These are phyloP conservation scores for Drosophila mettleri DNA, from an alignment of 2,888 invertebrate species.

Conservation along the genomic window DNA sequence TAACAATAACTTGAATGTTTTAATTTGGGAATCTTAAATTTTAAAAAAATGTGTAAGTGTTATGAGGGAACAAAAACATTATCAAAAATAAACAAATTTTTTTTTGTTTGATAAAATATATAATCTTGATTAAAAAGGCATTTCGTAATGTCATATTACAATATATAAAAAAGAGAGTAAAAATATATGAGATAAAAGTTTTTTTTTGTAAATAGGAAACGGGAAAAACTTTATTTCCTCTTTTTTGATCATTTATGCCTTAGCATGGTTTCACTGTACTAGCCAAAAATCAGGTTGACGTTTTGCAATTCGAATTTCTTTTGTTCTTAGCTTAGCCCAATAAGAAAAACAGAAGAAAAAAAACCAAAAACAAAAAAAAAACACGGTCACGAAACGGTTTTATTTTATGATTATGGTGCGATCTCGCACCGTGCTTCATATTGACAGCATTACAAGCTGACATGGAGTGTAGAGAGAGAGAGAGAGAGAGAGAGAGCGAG, in stretches of 20 bases:
- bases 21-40: constrained; percentile 10
- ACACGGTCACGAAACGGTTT: constrained; percentile 55
- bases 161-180: not conserved
- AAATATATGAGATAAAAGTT: not conserved
- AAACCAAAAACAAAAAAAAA: constrained; percentile 18
- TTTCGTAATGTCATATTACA: constrained; percentile 12
- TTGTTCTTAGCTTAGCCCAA: constrained; percentile 22
- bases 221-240: too few relatives aligned
- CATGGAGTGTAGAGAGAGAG: too few relatives aligned
- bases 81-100: constrained; percentile 6
- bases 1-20: constrained; percentile 5
- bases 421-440: constrained; percentile 44
- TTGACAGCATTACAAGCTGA: constrained; percentile 25
- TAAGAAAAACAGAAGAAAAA: not conserved
- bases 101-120: not conserved
- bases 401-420: constrained; percentile 37
- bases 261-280: constrained; percentile 3
- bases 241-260: not conserved
- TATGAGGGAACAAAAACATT: constrained; percentile 10
- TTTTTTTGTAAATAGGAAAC: not conserved
- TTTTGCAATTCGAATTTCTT: constrained; percentile 36
- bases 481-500: not conserved
- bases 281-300: not conserved
- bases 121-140: constrained; percentile 19
- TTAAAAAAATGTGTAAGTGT: not conserved